Percentiles rank a stretch among this genome's conserved stretches.
phyloP scores from a whole-genome alignment of 1,140 invertebrate genomes.

The Popillia japonica region DNA sequence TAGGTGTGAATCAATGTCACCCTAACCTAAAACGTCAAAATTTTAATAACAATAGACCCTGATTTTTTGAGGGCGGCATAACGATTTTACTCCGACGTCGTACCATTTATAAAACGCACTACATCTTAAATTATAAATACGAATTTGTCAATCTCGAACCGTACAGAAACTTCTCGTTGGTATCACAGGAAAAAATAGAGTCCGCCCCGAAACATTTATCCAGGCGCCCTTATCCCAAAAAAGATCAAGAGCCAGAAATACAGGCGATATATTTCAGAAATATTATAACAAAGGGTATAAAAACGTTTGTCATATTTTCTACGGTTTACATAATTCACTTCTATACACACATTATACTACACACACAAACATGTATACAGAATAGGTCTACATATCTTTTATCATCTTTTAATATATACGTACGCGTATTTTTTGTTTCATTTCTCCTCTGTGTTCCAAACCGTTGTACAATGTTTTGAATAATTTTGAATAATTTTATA shows the following conservation, averaged over 20 bases:
- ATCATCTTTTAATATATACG: constrained; percentile 23
- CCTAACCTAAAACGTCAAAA: constrained; percentile 32
- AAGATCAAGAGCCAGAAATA: constrained; percentile 41
- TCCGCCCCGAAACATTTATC: constrained; percentile 3
- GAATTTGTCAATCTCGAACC: constrained; percentile 23
- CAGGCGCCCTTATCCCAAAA: constrained; percentile 52
- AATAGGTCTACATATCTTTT: constrained; percentile 11
- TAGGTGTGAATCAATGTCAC: neutral
- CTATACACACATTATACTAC: neutral
- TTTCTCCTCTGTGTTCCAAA: constrained; percentile 40
- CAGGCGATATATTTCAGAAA: constrained; percentile 53
- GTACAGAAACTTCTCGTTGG: neutral
- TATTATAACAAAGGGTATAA: constrained; percentile 54
- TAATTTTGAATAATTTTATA: constrained; percentile 57
- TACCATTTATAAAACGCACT: neutral
- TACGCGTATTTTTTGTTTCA: constrained; percentile 39
- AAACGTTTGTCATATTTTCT: constrained; percentile 56
- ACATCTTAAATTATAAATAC: neutral
- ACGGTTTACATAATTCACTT: constrained; percentile 56
- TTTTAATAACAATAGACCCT: constrained; percentile 50
- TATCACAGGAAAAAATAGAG: neutral
- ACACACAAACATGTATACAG: too few species aligned
- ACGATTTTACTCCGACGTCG: neutral
- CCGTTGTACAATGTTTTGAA: constrained; percentile 50
- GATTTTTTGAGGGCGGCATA: constrained; percentile 45